Conservation (phyloP, 2,797 vertebrate species). For the Apodemus agrarius region DNA sequence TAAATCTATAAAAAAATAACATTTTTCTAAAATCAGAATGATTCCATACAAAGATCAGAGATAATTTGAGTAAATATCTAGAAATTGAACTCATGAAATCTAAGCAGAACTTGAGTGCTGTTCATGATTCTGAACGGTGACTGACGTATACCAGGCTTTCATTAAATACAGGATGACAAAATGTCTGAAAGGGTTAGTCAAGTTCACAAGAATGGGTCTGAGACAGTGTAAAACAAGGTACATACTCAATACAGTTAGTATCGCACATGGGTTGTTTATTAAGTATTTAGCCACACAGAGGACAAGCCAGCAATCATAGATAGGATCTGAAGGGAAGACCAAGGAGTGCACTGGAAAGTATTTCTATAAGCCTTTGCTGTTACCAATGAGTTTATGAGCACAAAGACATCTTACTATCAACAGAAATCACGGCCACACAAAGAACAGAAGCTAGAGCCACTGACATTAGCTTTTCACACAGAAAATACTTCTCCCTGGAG, state of each 20-base stretch:
- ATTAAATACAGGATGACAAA: neutral
- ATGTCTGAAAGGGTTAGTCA: neutral
- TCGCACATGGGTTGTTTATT: conserved; percentile 54
- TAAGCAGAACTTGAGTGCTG: neutral
- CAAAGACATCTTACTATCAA: conserved; percentile 24
- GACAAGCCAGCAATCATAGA: conserved; percentile 49
- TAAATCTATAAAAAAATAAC: neutral
- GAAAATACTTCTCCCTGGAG: neutral
- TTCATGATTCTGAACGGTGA: neutral
- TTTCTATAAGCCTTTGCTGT: conserved; percentile 43
- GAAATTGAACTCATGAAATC: neutral
- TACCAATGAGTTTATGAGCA: neutral
- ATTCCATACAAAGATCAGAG: neutral
- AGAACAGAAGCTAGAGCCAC: neutral
- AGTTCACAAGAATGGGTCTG: neutral
- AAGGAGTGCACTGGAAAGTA: neutral
- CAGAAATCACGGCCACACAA: conserved; percentile 22
- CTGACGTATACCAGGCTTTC: neutral
- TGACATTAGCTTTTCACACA: neutral
- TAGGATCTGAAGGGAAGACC: neutral
- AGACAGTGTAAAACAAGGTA: neutral
- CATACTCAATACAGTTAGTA: neutral
- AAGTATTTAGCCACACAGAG: conserved; percentile 28
- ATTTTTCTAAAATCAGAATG: neutral
- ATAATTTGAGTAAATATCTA: neutral